These are phyloP conservation scores for Chelonia mydas DNA, from an alignment of 2,797 vertebrate species.

Conservation along the genomic window DNA sequence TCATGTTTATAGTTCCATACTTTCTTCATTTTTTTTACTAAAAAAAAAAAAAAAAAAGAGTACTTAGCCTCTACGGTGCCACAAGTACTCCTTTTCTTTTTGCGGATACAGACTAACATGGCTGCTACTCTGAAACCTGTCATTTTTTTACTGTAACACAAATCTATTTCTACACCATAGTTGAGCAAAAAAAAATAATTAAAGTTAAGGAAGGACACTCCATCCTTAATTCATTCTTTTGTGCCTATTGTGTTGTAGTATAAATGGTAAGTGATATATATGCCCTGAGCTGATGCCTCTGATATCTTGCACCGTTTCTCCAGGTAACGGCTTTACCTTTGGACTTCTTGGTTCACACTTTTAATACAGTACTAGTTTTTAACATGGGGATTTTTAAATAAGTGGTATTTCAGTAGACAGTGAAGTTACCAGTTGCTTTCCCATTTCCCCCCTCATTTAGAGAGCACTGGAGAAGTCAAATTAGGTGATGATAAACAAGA, in stretches of 20 bases:
- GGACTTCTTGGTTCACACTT: background rate
- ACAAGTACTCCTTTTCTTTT: no score
- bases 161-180: background rate
- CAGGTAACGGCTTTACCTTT: background rate
- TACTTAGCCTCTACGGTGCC: no score
- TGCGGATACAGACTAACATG: no score
- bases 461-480: background rate
- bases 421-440: conserved; percentile 5
- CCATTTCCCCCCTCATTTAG: background rate
- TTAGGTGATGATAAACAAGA: background rate
- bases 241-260: background rate
- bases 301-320: background rate
- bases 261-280: background rate
- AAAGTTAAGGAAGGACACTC: conserved; percentile 2
- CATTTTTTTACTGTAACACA: background rate
- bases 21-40: conserved; percentile 15
- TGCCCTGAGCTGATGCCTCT: background rate
- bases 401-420: background rate
- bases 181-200: background rate
- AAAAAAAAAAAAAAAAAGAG: background rate
- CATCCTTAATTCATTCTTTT: background rate
- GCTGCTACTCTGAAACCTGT: no score
- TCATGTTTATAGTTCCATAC: background rate
- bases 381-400: background rate
- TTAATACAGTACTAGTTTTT: background rate